Evolutionary conservation across 2,888 invertebrate species (phyloP), one percentile per base, ranked within the genome.

Genomic region (Andrena minutula): DNA sequence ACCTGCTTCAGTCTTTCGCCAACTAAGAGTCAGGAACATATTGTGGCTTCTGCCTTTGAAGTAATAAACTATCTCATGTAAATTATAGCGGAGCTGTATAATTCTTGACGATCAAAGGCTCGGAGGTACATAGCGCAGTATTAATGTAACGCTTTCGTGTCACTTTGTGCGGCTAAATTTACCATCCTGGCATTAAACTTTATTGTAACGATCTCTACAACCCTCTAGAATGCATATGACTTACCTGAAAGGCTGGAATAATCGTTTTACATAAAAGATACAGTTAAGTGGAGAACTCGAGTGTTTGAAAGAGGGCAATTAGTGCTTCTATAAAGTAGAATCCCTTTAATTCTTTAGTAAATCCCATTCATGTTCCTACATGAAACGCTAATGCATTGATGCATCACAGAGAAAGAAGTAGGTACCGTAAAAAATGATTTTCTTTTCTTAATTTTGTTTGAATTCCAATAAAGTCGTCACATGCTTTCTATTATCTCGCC

Each of bases 11-110:
- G 47, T 73, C 70, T 60, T 81, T 76, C 76, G n/a, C 30, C 23
- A 47, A 53, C 35, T 49, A 28, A 75, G 32, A 72, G 53, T 82
- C 82, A 77, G 72, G 73, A 77, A 70, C 65, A 47, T 56, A 82
- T 68, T 60, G 60, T 77, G 32, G 71, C 68, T 23, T 53, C 69
- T 76, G 32, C 66, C 69, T 73, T 69, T 35, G 58, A 70, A 26
- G 35, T 70, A 41, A 78, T 51, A 82, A 82, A 70, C 53, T 68
- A 63, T 28, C 63, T 68, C 71, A 28, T 69, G 71, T 69, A 79
- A 75, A 77, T 77, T 73, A 70, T 70, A 58, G 32, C 63, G 41
- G 8, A 16, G 2, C 64, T 65, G 20, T 69, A 60, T 69, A 64
- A 72, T 73, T 56, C 61, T 61, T 61, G 51, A 26, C 60, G 61